Base-by-base conservation (phyloP, 2,113 vertebrate species). In the Eurypyga helias region DNA sequence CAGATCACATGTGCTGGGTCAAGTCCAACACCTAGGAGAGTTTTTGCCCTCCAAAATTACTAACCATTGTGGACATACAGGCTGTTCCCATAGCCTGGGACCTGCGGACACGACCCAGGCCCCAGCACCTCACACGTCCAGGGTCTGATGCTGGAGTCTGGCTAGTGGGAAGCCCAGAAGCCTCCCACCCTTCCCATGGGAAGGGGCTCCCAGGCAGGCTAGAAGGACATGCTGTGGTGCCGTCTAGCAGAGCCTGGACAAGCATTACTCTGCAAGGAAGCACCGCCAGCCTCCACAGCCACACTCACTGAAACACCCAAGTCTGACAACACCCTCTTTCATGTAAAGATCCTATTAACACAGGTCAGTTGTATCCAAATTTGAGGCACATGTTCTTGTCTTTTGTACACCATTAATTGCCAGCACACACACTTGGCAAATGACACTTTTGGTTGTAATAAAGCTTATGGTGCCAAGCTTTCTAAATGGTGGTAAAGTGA, bases 141-240 rank as follows among this genome's bases (percentile, higher is more conserved):
- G n/a, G 8, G 31, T 54, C 43, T 62, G 48, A 29, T 0, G 1
- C 7, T 54, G 49, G 24, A 71, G 10, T 5, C 6, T 6, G 34
- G 26, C 11, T 14, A 21, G 6, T 36, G 20, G 13, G 18, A 66
- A 54, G 46, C 12, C 2, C 2, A 12, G 43, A 21, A 75, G 11
- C 3, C 10, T 31, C 17, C 8, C n/a, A 33, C 2, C 3, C 3
- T 12, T 3, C 52, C 31, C 36, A 6, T 21, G 14, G 26, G 14
- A 70, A 73, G 33, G 12, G 8, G 10, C 6, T 89, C 6, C 54
- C 2, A 0, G 0, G 0, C 1, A 1, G 49, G 41, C 41, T 78
- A 48, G 54, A 38, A 62, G 43, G 25, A 54, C 0, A 0, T 19
- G 6, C 14, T 34, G 10, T 7, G 11, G 25, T 17, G 18, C 2